Evolutionary conservation across 2,797 vertebrate genomes (phyloP).

Genomic region (Hydrolagus colliei): DNA sequence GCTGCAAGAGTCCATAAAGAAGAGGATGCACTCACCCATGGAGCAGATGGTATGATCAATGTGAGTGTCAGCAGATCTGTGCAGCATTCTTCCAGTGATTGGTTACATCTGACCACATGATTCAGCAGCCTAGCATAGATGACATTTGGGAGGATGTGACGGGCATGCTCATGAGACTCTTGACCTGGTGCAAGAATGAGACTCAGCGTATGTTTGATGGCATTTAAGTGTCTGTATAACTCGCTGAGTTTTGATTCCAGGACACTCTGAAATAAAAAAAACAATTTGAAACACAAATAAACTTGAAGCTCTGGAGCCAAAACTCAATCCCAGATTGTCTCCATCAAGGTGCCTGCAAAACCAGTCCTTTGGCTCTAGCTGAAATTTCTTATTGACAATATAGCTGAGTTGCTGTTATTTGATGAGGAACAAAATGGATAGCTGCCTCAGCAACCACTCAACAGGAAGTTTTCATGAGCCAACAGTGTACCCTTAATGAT

Average conservation of each 20-base stretch:
- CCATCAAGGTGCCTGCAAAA: too few species aligned
- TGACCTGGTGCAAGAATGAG: slow-evolving; percentile 45
- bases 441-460: slow-evolving; percentile 22
- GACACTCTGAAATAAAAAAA: slow-evolving; percentile 46
- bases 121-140: slow-evolving; percentile 45
- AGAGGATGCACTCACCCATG: slow-evolving; percentile 40
- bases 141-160: slow-evolving; percentile 38
- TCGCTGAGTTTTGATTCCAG: slow-evolving; percentile 49
- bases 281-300: slow-evolving; percentile 39
- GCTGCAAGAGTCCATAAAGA: slow-evolving; percentile 14
- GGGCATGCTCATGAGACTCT: slow-evolving; percentile 37
- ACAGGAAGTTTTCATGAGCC: too few species aligned
- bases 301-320: not conserved
- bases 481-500: too few species aligned
- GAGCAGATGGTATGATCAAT: slow-evolving; percentile 48
- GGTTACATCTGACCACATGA: slow-evolving; percentile 43
- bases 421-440: too few species aligned
- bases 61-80: slow-evolving; percentile 51
- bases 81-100: slow-evolving; percentile 46
- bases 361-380: too few species aligned
- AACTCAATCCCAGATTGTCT: not conserved
- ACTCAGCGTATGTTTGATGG: slow-evolving; percentile 51
- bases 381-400: too few species aligned
- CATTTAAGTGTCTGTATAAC: slow-evolving; percentile 54
- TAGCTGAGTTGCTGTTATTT: too few species aligned